phyloP scores from a whole-genome alignment of 2,888 invertebrate genomes.

The Notocelia uddmanniana region DNA sequence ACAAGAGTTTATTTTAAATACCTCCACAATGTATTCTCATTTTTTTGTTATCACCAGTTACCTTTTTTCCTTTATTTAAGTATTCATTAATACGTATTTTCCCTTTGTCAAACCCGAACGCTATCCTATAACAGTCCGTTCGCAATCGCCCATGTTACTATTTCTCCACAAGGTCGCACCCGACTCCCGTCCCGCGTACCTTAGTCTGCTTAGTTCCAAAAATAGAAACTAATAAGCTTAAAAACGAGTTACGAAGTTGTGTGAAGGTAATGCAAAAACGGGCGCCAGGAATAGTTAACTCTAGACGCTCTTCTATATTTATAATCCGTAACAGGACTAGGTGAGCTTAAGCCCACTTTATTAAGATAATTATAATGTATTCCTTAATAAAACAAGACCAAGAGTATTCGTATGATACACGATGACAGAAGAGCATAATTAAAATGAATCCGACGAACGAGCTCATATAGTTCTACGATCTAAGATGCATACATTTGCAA shows the following conservation, averaged over 20 bases:
- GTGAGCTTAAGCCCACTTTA: slow-evolving; percentile 11
- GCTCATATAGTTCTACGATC: background rate
- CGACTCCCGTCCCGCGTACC: slow-evolving; percentile 16
- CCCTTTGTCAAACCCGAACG: background rate
- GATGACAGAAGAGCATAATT: slow-evolving; percentile 13
- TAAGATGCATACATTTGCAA: background rate
- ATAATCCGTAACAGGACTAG: slow-evolving; percentile 22
- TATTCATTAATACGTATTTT: background rate
- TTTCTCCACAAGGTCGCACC: slow-evolving; percentile 24
- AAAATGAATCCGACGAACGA: background rate
- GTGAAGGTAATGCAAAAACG: slow-evolving; percentile 38
- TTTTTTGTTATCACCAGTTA: too few relatives aligned
- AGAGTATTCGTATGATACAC: slow-evolving; percentile 17
- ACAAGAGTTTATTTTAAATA: too few relatives aligned
- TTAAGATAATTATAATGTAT: slow-evolving; percentile 16
- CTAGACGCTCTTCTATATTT: slow-evolving; percentile 17
- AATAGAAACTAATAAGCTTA: slow-evolving; percentile 45
- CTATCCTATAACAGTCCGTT: background rate
- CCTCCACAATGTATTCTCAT: too few relatives aligned
- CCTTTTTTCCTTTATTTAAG: too few relatives aligned
- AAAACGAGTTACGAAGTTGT: slow-evolving; percentile 40
- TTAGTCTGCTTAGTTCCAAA: slow-evolving; percentile 36
- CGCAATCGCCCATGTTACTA: slow-evolving; percentile 1
- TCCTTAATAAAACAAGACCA: slow-evolving; percentile 1
- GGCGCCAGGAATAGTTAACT: slow-evolving; percentile 27